Evolutionary conservation across 2,113 vertebrate genomes (phyloP), one percentile per base, ranked within the genome.

Genomic region (Carlito syrichta): DNA sequence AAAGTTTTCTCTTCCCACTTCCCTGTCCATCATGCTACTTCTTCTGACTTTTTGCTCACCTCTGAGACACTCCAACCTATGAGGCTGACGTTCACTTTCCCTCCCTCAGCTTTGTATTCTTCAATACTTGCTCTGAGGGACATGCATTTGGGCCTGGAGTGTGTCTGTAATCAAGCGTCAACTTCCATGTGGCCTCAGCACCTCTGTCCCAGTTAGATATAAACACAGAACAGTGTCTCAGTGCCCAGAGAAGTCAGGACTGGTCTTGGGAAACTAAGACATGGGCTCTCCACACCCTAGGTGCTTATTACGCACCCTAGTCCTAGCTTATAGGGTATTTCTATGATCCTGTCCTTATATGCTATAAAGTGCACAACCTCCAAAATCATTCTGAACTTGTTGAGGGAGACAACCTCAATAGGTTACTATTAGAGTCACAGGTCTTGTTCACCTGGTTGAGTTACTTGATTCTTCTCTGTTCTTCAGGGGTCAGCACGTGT

Each of bases 11-110:
- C 38, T 30, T 27, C 8, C 17, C 12, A 14, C 35, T 62, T 56
- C 30, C n/a, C 25, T 40, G 56, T 20, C 48, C 83, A 54, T 13
- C 0, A 0, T 3, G 0, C 14, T 27, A 4, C 12, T 38, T 77
- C n/a, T 35, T 20, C 63, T 63, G 35, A 23, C 17, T 62, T 30
- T 32, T 12, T 43, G 52, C 68, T 63, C 35, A 35, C 69, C 43
- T 52, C 16, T 66, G 63, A 84, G 32, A 79, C 2, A 6, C 9
- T 2, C 11, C 2, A 4, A 22, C 43, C 83, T 7, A 3, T 1
- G 2, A 0, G 38, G n/a, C 45, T 43, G 56, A 23, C 6, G 71
- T 38, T 73, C n/a, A n/a, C 9, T 27, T n/a, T 1, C 8, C 10
- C 19, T 11, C 2, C 6, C 14, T 38, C 27, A 12, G 3, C 2